Percentiles rank a stretch among this genome's conserved stretches.
phyloP scores from a whole-genome alignment of 2,113 vertebrate genomes.

The Microtus oregoni region DNA sequence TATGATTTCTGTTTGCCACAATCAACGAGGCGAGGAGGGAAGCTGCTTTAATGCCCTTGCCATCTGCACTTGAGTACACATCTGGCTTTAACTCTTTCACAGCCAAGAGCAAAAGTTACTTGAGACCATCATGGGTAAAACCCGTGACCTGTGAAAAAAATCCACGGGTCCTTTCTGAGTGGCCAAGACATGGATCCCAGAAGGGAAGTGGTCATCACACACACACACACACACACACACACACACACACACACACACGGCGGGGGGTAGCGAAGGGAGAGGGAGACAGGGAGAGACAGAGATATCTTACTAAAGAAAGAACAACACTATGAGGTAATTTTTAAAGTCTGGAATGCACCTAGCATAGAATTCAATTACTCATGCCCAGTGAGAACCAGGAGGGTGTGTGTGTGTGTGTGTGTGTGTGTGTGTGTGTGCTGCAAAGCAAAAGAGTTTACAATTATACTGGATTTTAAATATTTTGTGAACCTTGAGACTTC shows the following conservation, averaged over 20 bases:
- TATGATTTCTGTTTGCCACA: conserved; percentile 43
- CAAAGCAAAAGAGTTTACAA: neutral
- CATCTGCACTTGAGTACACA: neutral
- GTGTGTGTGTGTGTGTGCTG: neutral
- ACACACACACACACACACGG: neutral
- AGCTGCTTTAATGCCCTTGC: neutral
- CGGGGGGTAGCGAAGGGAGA: too few species aligned
- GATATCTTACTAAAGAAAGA: conserved; percentile 42
- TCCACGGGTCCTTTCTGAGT: neutral
- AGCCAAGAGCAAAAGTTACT: neutral
- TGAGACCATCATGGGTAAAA: conserved; percentile 2
- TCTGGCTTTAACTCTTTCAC: neutral
- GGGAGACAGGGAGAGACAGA: neutral
- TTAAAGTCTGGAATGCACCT: neutral
- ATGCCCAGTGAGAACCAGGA: neutral
- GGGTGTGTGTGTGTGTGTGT: too few species aligned
- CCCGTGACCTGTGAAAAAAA: neutral
- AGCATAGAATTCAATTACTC: conserved; percentile 19
- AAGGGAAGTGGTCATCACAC: neutral
- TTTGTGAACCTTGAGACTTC: neutral
- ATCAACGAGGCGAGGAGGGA: neutral
- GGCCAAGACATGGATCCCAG: neutral
- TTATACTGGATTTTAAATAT: conserved; percentile 6
- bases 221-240: neutral
- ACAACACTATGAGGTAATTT: conserved; percentile 4